Conservation (phyloP, 2,113 vertebrate species). For the Forbesichthys agassizii region DNA sequence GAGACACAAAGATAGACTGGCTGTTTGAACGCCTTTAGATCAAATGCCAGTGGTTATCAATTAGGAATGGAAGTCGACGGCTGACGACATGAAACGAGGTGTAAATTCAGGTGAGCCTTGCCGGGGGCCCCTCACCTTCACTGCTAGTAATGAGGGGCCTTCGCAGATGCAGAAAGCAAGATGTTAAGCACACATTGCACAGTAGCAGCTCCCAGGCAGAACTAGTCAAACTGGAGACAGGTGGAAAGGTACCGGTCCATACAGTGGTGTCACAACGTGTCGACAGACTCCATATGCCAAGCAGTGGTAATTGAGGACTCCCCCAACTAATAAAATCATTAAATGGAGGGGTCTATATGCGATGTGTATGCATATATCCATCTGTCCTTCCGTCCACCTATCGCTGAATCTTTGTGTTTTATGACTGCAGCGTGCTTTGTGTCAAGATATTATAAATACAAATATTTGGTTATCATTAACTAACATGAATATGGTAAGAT, state of each 20-base stretch:
- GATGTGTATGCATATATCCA: not conserved
- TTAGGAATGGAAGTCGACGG: constrained; percentile 68
- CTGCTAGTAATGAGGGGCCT: constrained; percentile 34
- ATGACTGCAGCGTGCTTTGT: too few species aligned
- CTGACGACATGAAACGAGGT: constrained; percentile 58
- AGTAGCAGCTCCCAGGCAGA: not conserved
- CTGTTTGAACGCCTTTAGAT: constrained; percentile 77
- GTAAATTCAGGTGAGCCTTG: constrained; percentile 14
- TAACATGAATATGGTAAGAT: too few species aligned
- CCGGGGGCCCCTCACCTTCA: constrained; percentile 42
- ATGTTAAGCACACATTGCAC: constrained; percentile 12
- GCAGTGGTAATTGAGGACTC: constrained; percentile 37
- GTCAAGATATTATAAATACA: too few species aligned
- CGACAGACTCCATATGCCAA: constrained; percentile 51
- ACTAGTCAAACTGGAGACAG: constrained; percentile 10
- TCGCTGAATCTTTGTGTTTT: not conserved
- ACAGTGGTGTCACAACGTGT: constrained; percentile 40
- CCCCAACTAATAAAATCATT: constrained; percentile 18
- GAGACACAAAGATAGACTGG: constrained; percentile 73
- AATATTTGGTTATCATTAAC: too few species aligned
- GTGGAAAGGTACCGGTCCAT: constrained; percentile 22
- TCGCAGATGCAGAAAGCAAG: not conserved
- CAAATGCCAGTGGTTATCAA: constrained; percentile 78
- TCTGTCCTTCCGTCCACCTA: not conserved
- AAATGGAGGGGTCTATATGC: not conserved